phyloP scores from a whole-genome alignment of 2,888 invertebrate species.

The Megastigmus dorsalis region DNA sequence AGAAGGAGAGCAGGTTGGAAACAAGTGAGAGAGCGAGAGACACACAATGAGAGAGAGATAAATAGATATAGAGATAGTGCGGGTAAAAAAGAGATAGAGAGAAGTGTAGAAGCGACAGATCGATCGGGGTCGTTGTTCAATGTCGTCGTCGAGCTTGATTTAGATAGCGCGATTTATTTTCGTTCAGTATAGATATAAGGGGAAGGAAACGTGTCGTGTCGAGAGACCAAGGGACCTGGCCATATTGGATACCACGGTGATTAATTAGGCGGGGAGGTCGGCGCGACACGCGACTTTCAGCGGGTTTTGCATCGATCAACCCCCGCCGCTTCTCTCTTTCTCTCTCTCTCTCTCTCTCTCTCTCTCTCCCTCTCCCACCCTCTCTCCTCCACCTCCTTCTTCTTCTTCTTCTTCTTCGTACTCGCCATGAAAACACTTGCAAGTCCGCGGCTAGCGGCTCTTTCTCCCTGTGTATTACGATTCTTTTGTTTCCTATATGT shows the following conservation, averaged over 20 bases:
- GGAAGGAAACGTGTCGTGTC: constrained; percentile 52
- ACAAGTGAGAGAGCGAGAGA: constrained; percentile 8
- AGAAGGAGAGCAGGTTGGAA: constrained; percentile 14
- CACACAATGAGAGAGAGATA: no score
- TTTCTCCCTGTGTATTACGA: constrained; percentile 22
- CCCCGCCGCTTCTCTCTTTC: constrained; percentile 40
- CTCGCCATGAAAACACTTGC: constrained; percentile 44
- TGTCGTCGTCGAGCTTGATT: constrained; percentile 62
- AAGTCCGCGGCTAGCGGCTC: constrained; percentile 17
- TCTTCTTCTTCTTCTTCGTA: background rate
- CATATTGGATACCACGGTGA: constrained; percentile 60
- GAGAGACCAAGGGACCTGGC: constrained; percentile 56
- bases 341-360: background rate
- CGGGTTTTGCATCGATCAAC: constrained; percentile 56
- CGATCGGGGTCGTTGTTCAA: constrained; percentile 61
- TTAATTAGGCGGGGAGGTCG: constrained; percentile 62
- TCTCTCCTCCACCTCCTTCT: constrained; percentile 34
- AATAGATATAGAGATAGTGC: no score
- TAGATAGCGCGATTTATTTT: constrained; percentile 65
- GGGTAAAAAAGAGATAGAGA: constrained; percentile 46
- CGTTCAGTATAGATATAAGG: constrained; percentile 57
- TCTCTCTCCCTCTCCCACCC: constrained; percentile 33
- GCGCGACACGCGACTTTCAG: constrained; percentile 62
- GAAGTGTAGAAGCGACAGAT: constrained; percentile 47
- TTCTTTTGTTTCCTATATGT: constrained; percentile 33